These are phyloP conservation scores for Platygyra sinensis DNA, from an alignment of 64 coral and sea anemone species.

Conservation along the genomic window DNA sequence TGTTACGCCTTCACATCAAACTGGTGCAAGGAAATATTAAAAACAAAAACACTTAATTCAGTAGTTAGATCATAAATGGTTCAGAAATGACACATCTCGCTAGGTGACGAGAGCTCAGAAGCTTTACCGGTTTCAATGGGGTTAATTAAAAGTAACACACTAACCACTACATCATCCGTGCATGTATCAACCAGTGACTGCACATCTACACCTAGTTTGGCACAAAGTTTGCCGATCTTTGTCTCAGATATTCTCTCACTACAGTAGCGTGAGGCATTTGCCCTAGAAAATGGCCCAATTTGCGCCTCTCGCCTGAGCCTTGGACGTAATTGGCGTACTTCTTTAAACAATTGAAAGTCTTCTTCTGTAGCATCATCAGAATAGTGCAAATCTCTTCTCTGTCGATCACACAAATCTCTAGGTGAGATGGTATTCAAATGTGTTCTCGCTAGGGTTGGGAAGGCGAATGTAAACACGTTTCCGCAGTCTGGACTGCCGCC, in stretches of 20 bases:
- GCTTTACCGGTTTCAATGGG: too few relatives aligned
- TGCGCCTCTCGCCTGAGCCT: neutral
- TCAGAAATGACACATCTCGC: too few relatives aligned
- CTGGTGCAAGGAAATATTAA: too few relatives aligned
- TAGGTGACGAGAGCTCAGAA: too few relatives aligned
- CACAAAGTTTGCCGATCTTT: neutral
- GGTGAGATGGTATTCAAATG: neutral
- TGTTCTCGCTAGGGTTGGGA: neutral
- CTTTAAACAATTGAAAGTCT: neutral
- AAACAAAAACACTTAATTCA: too few relatives aligned
- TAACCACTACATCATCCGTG: neutral
- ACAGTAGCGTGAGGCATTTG: slow-evolving; percentile 8
- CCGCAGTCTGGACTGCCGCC: neutral
- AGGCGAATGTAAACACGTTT: neutral
- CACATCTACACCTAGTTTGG: neutral
- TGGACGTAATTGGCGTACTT: neutral
- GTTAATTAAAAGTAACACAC: too few relatives aligned
- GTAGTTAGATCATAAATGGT: too few relatives aligned
- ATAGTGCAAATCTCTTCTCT: neutral
- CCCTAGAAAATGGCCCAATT: neutral
- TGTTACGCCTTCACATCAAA: too few relatives aligned
- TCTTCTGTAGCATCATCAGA: neutral
- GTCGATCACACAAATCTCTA: neutral
- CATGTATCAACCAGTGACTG: neutral
- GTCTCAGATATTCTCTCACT: neutral